Percentiles rank a stretch among this genome's conserved stretches.
Conservation (phyloP, 1,140 invertebrate species). For the Magallana ariakensis region DNA sequence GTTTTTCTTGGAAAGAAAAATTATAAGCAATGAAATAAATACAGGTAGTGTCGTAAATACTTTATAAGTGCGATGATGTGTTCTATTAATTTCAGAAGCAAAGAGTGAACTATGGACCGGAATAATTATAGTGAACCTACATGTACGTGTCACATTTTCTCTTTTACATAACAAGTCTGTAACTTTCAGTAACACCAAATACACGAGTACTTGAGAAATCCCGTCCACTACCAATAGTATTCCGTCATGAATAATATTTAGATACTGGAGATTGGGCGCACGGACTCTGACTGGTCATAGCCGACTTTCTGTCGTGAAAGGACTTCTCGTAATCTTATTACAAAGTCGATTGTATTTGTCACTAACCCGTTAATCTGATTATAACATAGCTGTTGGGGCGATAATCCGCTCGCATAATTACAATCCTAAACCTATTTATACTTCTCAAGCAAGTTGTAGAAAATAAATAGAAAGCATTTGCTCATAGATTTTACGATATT, state of each 20-base stretch:
- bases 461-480: background rate
- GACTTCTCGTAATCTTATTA: constrained; percentile 2
- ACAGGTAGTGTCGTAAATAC: background rate
- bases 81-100: background rate
- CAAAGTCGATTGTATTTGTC: constrained; percentile 34
- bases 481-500: too few species aligned
- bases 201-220: background rate
- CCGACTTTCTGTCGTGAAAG: constrained; percentile 18
- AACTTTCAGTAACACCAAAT: background rate
- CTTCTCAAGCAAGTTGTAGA: background rate
- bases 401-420: constrained; percentile 9
- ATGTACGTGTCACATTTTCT: background rate
- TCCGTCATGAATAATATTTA: constrained; percentile 27
- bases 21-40: too few species aligned
- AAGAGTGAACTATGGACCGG: background rate
- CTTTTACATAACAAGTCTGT: background rate
- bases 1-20: too few species aligned
- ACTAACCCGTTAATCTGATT: constrained; percentile 24
- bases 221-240: background rate
- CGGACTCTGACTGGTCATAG: background rate
- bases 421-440: background rate
- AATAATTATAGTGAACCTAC: background rate
- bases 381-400: background rate
- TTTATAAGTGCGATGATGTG: background rate
- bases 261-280: background rate